phyloP scores from a whole-genome alignment of 2,797 vertebrate genomes.

The Myotis findleyi region DNA sequence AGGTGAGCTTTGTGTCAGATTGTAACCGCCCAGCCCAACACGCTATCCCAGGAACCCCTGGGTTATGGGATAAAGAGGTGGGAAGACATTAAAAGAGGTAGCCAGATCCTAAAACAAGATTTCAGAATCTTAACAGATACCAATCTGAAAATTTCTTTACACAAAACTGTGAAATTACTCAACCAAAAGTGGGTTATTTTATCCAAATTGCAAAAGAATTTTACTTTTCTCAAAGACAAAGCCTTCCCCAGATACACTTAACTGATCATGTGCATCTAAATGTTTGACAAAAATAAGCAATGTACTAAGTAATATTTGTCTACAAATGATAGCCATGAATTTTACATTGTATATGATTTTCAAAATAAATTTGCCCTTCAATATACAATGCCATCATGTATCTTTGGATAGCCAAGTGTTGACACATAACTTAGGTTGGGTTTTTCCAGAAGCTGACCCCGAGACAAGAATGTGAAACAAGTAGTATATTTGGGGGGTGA shows the following conservation, averaged over 20 bases:
- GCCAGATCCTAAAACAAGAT: constrained; percentile 24
- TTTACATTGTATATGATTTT: constrained; percentile 26
- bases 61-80: background rate
- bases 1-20: background rate
- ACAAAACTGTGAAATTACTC: constrained; percentile 37
- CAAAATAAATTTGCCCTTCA: constrained; percentile 40
- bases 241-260: constrained; percentile 4
- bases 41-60: background rate
- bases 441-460: background rate
- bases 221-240: constrained; percentile 45
- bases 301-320: background rate
- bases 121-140: background rate
- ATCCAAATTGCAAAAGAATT: constrained; percentile 32
- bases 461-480: constrained; percentile 4
- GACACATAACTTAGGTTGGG: background rate
- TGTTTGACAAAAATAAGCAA: constrained; percentile 34
- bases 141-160: background rate
- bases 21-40: background rate
- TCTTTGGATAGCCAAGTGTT: background rate
- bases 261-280: background rate
- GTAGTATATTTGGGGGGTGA: background rate
- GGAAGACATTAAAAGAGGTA: background rate
- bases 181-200: background rate
- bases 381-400: background rate
- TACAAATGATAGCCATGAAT: background rate